Base-by-base conservation (phyloP, 2,797 vertebrate genomes). In the Chromobotia macracanthus region DNA sequence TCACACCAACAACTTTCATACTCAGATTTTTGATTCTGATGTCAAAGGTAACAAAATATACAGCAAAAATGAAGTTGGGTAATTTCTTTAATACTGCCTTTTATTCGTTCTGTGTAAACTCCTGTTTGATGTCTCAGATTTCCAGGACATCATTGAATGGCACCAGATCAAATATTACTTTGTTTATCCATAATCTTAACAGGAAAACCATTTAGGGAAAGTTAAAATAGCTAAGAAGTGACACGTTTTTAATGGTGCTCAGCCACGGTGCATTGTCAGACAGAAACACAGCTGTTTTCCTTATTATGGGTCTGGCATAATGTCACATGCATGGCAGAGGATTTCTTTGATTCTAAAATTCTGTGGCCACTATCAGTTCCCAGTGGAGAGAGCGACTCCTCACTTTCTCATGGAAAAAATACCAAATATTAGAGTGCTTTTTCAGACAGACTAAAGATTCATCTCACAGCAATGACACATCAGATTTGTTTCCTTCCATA, bases 151-250 rank as follows among this genome's bases (percentile, higher is more conserved):
- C 84, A 89, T 84, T 89, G 84, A 87, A 64, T 90, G 85, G 86
- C 87, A 89, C 87, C 19, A 15, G 4, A 80, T 74, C 46, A 78
- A 79, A 87, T 56, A 25, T 82, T 68, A 83, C 73, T 50, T 86
- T 67, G 85, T 88, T 90, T 60, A 60, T 15, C 12, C 23, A 60
- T 60, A 16, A 60, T 60, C 56, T 88, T 89, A 87, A 89, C 85
- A 87, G 84, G 87, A 87, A 88, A 87, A 53, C 0, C 18, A 76
- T 80, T 81, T 79, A 78, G 64, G 79, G 80, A 82, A 85, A 87
- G 78, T 86, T 86, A 73, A 88, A 91, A 91, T 87, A 68, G 89
- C 81, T 83, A 82, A 87, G 19, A 66, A 80, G 68, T 86, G 87
- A 90, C 81, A 21, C 82, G 80, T 84, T 53, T 84, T 86, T 90